Evolutionary conservation across 2,888 invertebrate species (phyloP), one percentile per base, ranked within the genome.

Genomic region (Heliconius ismenius): DNA sequence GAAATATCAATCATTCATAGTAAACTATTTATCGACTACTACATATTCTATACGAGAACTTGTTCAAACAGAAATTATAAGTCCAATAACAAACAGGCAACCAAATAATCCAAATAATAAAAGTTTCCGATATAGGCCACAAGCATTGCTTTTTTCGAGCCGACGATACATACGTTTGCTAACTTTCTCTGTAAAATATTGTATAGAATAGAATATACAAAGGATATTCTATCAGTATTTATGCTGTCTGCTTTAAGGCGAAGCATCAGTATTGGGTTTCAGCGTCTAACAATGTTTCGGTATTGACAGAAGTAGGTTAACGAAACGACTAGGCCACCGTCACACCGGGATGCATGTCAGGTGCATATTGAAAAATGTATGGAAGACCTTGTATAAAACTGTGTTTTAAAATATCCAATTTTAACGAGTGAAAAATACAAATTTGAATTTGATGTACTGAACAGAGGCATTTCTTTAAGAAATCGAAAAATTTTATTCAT

Each of bases 241-340:
- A 13, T 13, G 18, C 18, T 7, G 9, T 28, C 26, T 9, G 7
- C 28, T 28, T 6, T 15, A 28, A 63, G 63, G 13, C 63, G 18
- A 28, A 2, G 63, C 3, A 24, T 28, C 4, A 28, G 28, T 62
- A 24, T 62, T 24, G 28, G 26, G 21, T 18, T 15, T 28, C 28
- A 28, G 15, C 18, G 63, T 63, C 28, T 63, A 62, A 26, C 18
- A 62, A 62, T 62, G 15, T 67, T 39, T 24, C 39, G 24, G 36
- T 65, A 36, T n/a, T 9, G 9, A 65, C 36, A n/a, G n/a, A 36
- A 65, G 39, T 67, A 67, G 39, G 36, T 67, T 32, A 67, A 36
- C 36, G 39, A 67, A 67, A 3, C 39, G 11, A 13, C 39, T 39
- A 39, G 39, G 39, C 39, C 39, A 64, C 26, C 15, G 32, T 13